phyloP scores from a whole-genome alignment of 2,888 invertebrate genomes.

The Agrotis exclamationis region DNA sequence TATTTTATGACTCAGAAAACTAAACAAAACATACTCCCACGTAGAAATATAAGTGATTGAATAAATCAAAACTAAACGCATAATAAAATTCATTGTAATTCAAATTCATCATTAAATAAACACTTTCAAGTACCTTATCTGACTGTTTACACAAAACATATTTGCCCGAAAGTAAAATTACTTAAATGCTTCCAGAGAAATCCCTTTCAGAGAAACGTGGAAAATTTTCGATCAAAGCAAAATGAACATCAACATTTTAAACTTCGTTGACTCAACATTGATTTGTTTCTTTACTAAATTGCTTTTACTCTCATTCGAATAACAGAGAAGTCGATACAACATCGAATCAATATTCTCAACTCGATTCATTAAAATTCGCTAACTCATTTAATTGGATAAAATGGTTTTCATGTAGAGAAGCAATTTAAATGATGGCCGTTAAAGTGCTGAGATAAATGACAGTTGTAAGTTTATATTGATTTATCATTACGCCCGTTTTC shows the following conservation, averaged over 20 bases:
- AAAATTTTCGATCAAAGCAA: conserved; percentile 64
- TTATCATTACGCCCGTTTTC: conserved; percentile 21
- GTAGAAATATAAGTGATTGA: background rate
- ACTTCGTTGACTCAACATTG: conserved; percentile 56
- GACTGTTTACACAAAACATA: conserved; percentile 27
- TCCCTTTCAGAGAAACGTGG: conserved; percentile 52
- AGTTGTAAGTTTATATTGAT: conserved; percentile 24
- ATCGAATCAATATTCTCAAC: conserved; percentile 67
- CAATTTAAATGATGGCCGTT: conserved; percentile 39
- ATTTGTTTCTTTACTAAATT: conserved; percentile 64
- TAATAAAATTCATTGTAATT: background rate
- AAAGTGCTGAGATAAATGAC: conserved; percentile 44
- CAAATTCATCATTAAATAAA: background rate
- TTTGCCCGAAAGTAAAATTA: conserved; percentile 24
- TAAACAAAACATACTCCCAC: too few relatives aligned
- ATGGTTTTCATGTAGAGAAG: conserved; percentile 59
- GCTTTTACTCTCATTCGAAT: conserved; percentile 57
- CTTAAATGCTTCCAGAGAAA: conserved; percentile 49
- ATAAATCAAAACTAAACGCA: background rate
- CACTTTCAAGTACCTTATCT: background rate
- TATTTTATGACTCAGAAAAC: too few relatives aligned
- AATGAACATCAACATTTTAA: conserved; percentile 70
- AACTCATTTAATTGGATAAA: conserved; percentile 70
- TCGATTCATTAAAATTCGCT: conserved; percentile 72
- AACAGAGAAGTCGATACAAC: conserved; percentile 64